Evolutionary conservation across 2,797 vertebrate species (phyloP).

Genomic region (Crypturellus tataupa): DNA sequence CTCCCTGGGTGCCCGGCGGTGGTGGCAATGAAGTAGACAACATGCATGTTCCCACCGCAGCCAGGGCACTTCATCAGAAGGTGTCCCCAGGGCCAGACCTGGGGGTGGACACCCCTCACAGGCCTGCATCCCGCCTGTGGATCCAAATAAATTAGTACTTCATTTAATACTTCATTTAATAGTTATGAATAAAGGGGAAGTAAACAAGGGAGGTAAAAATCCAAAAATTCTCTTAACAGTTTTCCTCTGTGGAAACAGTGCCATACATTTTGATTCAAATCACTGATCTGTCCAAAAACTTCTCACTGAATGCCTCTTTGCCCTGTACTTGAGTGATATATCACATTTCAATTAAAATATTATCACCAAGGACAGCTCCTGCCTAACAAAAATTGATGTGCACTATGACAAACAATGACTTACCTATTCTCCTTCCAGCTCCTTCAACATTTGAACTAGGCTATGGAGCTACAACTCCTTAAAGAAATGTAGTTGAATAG

Average conservation of each 20-base stretch:
- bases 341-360: background rate
- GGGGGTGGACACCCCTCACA: background rate
- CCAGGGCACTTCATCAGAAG: background rate
- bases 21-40: background rate
- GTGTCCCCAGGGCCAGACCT: background rate
- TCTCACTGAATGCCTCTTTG: background rate
- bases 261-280: background rate
- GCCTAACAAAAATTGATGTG: background rate
- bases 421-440: background rate
- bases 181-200: background rate
- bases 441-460: background rate
- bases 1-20: too few species aligned
- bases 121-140: background rate
- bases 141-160: background rate
- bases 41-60: background rate
- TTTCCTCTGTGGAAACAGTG: background rate
- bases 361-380: background rate
- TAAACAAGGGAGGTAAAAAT: background rate
- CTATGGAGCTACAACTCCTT: background rate
- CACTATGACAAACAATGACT: background rate
- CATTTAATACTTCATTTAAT: background rate
- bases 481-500: background rate
- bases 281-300: background rate
- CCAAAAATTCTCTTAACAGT: background rate
- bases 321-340: rapidly evolving